These are phyloP conservation scores for Falco rusticolus DNA, from an alignment of 2,797 vertebrate genomes.

Conservation along the genomic window DNA sequence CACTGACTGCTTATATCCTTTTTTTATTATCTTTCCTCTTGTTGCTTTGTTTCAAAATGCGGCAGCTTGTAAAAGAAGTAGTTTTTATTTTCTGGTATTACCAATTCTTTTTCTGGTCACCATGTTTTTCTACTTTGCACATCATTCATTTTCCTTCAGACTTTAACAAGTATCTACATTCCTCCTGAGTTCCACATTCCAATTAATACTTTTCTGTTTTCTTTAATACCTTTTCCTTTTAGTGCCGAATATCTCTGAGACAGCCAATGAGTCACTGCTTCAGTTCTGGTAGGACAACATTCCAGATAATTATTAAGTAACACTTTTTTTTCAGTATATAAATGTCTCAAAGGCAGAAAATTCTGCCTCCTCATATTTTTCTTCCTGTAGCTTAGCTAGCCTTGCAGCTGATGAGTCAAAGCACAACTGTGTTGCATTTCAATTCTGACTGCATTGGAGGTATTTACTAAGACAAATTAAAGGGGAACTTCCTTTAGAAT, in stretches of 20 bases:
- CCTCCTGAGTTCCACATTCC: not conserved
- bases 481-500: slow-evolving; percentile 47
- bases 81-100: not conserved
- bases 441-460: slow-evolving; percentile 2
- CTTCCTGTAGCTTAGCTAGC: not conserved
- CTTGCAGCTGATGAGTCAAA: accelerated
- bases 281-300: not conserved
- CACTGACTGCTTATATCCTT: not conserved
- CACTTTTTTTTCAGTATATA: not conserved
- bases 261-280: not conserved
- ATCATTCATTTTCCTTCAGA: not conserved
- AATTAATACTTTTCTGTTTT: not conserved
- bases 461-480: slow-evolving; percentile 43
- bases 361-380: not conserved
- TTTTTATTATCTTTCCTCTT: not conserved
- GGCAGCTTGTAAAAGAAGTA: not conserved
- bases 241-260: not conserved
- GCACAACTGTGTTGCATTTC: not conserved
- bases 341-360: not conserved
- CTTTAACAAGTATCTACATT: not conserved
- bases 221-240: not conserved
- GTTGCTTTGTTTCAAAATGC: not conserved
- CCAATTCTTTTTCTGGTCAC: not conserved
- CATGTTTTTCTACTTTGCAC: not conserved
- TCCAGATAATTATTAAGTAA: not conserved